Base-by-base conservation (phyloP, 2,113 vertebrate species). In the Pimephales promelas region DNA sequence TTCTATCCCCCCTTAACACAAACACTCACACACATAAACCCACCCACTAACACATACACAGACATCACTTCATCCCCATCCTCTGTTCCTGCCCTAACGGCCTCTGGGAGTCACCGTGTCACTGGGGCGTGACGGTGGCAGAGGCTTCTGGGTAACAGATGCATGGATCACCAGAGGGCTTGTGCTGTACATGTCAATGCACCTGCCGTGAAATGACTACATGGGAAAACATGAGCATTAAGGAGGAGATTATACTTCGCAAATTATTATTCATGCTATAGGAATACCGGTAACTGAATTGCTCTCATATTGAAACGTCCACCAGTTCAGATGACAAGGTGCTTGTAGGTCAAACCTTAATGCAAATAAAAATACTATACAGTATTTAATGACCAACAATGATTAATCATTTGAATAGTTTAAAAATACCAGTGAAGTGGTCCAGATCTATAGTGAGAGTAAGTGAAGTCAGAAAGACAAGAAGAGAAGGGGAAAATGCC, bases 1-100 rank as follows among this genome's bases (percentile, higher is more conserved):
- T 88, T 90, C 89, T 91, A 88, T 91, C 89, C 88, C 90, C 85
- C 86, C 87, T 88, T 88, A 84, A 89, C 59, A 84, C 81, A 79
- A 88, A 88, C 81, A 87, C 89, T 81, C 72, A 54, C 47, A 73
- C 66, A 83, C 80, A 83, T 59, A 81, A 72, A 74, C 64, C 74
- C 85, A 78, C 79, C 31, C 72, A 49, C 49, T n/a, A 71, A 64
- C 78, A 76, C 79, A 74, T 52, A 82, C 64, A 78, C 86, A 84
- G 71, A 71, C 78, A 83, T 83, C 82, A 61, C 64, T 43, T 70
- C 59, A 83, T 83, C 79, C 83, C 74, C 52, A 56, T 79, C 83
- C 77, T 80, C 36, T 81, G 81, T 43, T 73, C 59, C 74, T 85
- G 81, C 84, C 68, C 86, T 66, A 77, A 74, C 8, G 82, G 88